Evolutionary conservation across 2,888 invertebrate genomes (phyloP).

Genomic region (Temnothorax ravouxi): DNA sequence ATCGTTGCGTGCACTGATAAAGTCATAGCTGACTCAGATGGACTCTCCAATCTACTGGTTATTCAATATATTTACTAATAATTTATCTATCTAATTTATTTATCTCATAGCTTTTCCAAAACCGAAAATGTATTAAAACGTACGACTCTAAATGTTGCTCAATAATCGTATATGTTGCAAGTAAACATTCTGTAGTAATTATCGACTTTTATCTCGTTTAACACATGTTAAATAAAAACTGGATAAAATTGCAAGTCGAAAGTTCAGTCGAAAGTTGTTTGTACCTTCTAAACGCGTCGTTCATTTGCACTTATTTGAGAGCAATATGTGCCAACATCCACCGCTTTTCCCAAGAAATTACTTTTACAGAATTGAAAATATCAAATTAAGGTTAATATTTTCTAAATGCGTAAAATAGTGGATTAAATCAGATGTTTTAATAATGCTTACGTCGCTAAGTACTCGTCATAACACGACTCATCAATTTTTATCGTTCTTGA

Average conservation of each 20-base stretch:
- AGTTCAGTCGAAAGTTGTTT: slow-evolving; percentile 27
- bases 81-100: slow-evolving; percentile 54
- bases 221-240: neutral
- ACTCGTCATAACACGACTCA: neutral
- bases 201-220: neutral
- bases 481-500: slow-evolving; percentile 6
- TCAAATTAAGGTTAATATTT: neutral
- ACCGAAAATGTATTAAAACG: neutral
- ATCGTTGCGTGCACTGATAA: neutral
- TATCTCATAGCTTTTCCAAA: neutral
- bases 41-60: slow-evolving; percentile 54
- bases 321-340: neutral
- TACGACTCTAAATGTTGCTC: neutral
- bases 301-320: neutral
- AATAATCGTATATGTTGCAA: neutral
- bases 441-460: neutral
- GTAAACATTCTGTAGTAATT: neutral
- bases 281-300: neutral
- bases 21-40: slow-evolving; percentile 46
- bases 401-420: neutral
- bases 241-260: slow-evolving; percentile 5
- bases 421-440: neutral
- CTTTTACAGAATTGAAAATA: neutral
- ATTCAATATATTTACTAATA: slow-evolving; percentile 48
- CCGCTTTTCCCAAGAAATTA: neutral